phyloP scores from a whole-genome alignment of 2,113 vertebrate species.

The Illadopsis cleaveri region DNA sequence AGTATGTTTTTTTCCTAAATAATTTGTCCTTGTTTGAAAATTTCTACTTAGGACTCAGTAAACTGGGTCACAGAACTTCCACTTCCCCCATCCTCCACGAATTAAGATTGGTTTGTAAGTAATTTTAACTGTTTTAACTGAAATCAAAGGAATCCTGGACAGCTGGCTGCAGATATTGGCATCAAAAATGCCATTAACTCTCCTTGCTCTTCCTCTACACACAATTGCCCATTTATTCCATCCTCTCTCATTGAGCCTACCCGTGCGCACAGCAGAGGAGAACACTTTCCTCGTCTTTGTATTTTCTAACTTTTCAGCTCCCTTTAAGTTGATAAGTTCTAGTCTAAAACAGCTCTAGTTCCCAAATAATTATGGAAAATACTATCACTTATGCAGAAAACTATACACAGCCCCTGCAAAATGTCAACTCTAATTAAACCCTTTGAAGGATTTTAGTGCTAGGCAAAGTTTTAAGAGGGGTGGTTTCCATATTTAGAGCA shows the following conservation, averaged over 20 bases:
- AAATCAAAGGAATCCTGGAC: slow-evolving; percentile 30
- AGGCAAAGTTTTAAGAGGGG: not conserved
- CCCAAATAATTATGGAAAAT: not conserved
- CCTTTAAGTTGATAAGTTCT: not conserved
- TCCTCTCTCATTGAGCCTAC: not conserved
- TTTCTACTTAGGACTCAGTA: not conserved
- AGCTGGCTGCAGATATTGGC: not conserved
- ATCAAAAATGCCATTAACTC: slow-evolving; percentile 19
- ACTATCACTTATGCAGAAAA: not conserved
- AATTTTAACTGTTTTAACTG: slow-evolving; percentile 13
- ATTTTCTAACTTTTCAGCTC: not conserved
- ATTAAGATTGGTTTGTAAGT: not conserved
- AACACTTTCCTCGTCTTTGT: not conserved
- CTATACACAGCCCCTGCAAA: not conserved
- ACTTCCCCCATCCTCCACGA: not conserved
- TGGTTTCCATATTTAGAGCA: not conserved
- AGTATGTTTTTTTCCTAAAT: not conserved
- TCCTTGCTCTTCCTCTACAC: not conserved
- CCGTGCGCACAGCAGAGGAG: not conserved
- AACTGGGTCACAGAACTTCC: not conserved
- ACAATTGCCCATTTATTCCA: not conserved
- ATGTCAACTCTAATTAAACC: slow-evolving; percentile 8
- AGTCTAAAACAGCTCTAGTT: not conserved
- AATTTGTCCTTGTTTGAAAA: not conserved
- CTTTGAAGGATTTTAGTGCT: not conserved